These are phyloP conservation scores for Ranitomeya variabilis DNA, from an alignment of 2,113 vertebrate species.

Conservation along the genomic window DNA sequence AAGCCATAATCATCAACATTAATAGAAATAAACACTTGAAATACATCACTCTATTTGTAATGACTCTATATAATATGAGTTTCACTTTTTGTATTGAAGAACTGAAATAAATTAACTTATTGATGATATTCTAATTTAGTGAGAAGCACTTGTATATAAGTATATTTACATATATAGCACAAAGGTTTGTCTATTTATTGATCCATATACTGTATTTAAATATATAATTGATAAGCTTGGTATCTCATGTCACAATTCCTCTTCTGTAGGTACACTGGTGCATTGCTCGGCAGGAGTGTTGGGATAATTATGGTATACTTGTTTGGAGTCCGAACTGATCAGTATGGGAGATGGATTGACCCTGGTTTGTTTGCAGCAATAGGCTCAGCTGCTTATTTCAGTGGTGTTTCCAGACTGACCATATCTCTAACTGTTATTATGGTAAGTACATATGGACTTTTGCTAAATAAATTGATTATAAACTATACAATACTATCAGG, in stretches of 20 bases:
- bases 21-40: too few relatives aligned
- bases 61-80: too few relatives aligned
- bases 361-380: slow-evolving; percentile 63
- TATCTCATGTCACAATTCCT: not conserved
- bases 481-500: not conserved
- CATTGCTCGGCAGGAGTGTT: slow-evolving; percentile 62
- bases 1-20: too few relatives aligned
- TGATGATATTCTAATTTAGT: too few relatives aligned
- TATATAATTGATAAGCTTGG: not conserved
- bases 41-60: too few relatives aligned
- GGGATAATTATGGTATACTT: slow-evolving; percentile 62
- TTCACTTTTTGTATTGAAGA: too few relatives aligned
- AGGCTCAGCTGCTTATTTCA: slow-evolving; percentile 63
- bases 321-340: slow-evolving; percentile 58
- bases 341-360: slow-evolving; percentile 60
- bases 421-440: slow-evolving; percentile 63
- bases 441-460: slow-evolving; percentile 45
- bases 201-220: not conserved
- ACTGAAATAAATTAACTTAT: too few relatives aligned
- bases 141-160: too few relatives aligned
- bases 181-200: too few relatives aligned
- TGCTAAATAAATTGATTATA: not conserved
- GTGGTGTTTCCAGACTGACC: slow-evolving; percentile 62
- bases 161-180: too few relatives aligned
- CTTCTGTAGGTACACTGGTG: slow-evolving; percentile 59